A percentile compares a stretch with the other conserved stretches of the same genome.
Evolutionary conservation across 2,797 vertebrate species (phyloP).

Genomic region (Chromis chromis): DNA sequence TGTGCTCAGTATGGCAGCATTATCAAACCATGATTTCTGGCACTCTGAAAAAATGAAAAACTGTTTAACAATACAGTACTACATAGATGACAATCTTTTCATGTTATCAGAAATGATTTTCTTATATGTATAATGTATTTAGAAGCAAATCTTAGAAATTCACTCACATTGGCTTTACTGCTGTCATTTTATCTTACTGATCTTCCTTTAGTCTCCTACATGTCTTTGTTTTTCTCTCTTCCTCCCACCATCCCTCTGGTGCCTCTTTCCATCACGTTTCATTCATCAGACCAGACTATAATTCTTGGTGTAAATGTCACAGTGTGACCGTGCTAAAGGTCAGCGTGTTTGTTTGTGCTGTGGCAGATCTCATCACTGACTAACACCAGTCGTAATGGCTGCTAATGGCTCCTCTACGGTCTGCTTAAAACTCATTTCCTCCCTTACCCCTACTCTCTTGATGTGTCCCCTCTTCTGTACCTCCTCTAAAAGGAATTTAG

Average conservation of each 20-base stretch:
- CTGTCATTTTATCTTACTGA: constrained; percentile 23
- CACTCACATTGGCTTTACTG: constrained; percentile 21
- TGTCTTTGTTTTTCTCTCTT: constrained; percentile 28
- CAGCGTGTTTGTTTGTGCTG: constrained; percentile 79
- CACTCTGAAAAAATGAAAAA: too few relatives aligned
- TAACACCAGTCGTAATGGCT: constrained; percentile 76
- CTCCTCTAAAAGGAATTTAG: constrained; percentile 22
- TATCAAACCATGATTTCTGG: too few relatives aligned
- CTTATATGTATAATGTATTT: too few relatives aligned
- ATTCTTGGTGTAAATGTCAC: constrained; percentile 80
- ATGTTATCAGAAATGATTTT: too few relatives aligned
- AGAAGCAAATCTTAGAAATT: too few relatives aligned
- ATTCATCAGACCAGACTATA: constrained; percentile 68
- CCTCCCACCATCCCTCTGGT: constrained; percentile 2
- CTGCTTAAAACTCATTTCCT: constrained; percentile 75
- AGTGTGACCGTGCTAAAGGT: constrained; percentile 80
- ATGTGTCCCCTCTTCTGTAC: constrained; percentile 5
- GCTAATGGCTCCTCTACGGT: constrained; percentile 74
- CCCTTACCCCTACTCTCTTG: constrained; percentile 31
- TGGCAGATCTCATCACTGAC: constrained; percentile 77
- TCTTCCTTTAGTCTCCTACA: constrained; percentile 7
- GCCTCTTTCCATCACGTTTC: constrained; percentile 48
- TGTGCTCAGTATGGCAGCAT: too few relatives aligned
- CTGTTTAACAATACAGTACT: too few relatives aligned
- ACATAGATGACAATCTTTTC: too few relatives aligned